phyloP scores from a whole-genome alignment of 2,113 vertebrate genomes.

The Cynoglossus semilaevis region DNA sequence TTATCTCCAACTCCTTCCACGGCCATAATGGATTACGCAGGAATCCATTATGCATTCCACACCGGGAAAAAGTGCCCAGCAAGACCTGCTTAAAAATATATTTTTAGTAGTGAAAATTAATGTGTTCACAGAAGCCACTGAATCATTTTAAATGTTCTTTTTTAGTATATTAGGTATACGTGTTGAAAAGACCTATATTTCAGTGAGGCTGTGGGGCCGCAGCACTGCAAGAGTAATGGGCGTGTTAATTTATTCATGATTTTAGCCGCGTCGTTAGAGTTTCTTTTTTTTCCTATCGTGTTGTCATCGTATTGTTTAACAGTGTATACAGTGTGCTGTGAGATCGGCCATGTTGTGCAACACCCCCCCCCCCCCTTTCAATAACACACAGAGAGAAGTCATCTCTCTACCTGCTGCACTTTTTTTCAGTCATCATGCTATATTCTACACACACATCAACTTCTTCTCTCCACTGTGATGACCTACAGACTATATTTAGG shows the following conservation, averaged over 20 bases:
- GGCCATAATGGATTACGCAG: conserved; percentile 78
- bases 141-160: conserved; percentile 87
- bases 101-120: conserved; percentile 86
- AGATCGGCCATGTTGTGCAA: conserved; percentile 19
- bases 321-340: conserved; percentile 14
- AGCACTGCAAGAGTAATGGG: conserved; percentile 65
- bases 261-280: conserved; percentile 60
- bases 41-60: conserved; percentile 80
- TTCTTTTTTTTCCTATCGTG: conserved; percentile 33
- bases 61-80: conserved; percentile 69
- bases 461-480: background rate
- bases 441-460: background rate
- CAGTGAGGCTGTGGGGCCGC: conserved; percentile 62
- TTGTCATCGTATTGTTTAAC: conserved; percentile 50
- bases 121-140: conserved; percentile 79
- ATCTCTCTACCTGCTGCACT: background rate
- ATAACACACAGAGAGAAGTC: background rate
- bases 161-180: conserved; percentile 84
- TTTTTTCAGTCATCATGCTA: conserved; percentile 2
- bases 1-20: conserved; percentile 60
- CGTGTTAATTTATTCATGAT: conserved; percentile 74
- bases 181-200: conserved; percentile 83
- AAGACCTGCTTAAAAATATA: conserved; percentile 84
- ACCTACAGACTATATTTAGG: conserved; percentile 7
- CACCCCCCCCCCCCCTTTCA: conserved; percentile 6